Evolutionary conservation across 1,140 invertebrate species (phyloP).

Genomic region (Cotesia typhae): DNA sequence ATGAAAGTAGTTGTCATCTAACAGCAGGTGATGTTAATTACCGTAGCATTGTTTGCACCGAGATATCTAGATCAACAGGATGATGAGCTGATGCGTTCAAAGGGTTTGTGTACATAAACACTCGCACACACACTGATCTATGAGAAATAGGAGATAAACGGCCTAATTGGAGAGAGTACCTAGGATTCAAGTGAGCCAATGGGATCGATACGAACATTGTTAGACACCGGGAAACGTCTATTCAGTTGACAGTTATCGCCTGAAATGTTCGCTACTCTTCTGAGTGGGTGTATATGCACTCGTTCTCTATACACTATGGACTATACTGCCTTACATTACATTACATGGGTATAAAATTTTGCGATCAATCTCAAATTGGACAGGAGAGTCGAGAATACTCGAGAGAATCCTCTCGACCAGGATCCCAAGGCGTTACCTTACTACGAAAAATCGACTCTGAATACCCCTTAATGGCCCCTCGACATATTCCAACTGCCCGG

Average conservation of each 20-base stretch:
- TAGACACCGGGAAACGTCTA: slow-evolving; percentile 18
- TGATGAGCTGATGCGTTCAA: slow-evolving; percentile 24
- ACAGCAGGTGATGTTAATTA: slow-evolving; percentile 26
- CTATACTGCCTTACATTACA: too few species aligned
- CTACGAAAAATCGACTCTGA: slow-evolving; percentile 36
- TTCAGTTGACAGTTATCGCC: slow-evolving; percentile 21
- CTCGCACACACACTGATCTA: not conserved
- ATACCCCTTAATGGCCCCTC: slow-evolving; percentile 41
- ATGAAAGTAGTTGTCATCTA: slow-evolving; percentile 10
- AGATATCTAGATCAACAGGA: slow-evolving; percentile 24
- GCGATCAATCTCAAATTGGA: slow-evolving; percentile 23
- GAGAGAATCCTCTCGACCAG: slow-evolving; percentile 1
- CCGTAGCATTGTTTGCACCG: slow-evolving; percentile 19
- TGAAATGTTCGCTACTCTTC: slow-evolving; percentile 13
- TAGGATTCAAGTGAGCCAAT: not conserved
- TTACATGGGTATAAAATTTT: not conserved
- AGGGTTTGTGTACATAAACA: slow-evolving; percentile 26
- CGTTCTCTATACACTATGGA: too few species aligned
- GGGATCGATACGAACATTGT: slow-evolving; percentile 30
- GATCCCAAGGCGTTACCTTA: slow-evolving; percentile 19
- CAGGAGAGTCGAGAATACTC: slow-evolving; percentile 16
- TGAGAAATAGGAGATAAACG: slow-evolving; percentile 26
- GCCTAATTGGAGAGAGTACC: slow-evolving; percentile 2
- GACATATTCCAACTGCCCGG: slow-evolving; percentile 39
- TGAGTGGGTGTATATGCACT: too few species aligned